Base-by-base conservation (phyloP, 2,888 invertebrate genomes). In the Macrophya annulata region DNA sequence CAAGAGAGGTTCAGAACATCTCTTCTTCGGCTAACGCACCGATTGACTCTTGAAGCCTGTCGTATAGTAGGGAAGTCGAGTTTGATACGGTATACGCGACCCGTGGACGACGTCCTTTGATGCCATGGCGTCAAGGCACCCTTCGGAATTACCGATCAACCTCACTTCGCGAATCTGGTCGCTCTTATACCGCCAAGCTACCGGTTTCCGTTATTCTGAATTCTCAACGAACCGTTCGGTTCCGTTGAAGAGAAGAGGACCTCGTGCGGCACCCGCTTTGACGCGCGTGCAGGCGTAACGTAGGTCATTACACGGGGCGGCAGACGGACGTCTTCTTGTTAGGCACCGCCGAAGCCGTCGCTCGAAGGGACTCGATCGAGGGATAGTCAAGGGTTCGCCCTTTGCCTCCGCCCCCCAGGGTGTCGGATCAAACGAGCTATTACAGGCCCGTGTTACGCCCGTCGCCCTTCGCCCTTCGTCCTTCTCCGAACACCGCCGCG, bases 371-470 rank as follows among this genome's bases (percentile, higher is more conserved):
- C 43, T 25, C 81, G 81, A 81, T 65, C 62, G 81, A 83, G 83
- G 68, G 81, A 62, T 62, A 43, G 48, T 68, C 83, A 37, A 83
- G 71, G 68, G 83, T 71, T 43, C 21, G 43, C 37, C 81, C 81
- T 81, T 12, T 25, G 43, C 43, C 68, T 31, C 51, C 83, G 21
- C 43, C 40, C 68, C 81, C 40, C 48, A 40, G 81, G 81, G 85
- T 82, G 81, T 85, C 45, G 90, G 90, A 90, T 91, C 91, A 91
- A 91, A 90, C 91, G 91, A 91, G 89, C 91, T 90, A 91, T 91
- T 91, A 91, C 83, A 43, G 90, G 90, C 86, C 87, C 89, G 89
- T 88, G 90, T 91, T 91, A 91, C 86, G 85, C 84, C 85, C 85
- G 82, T 74, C 85, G 51, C 77, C 37, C 31, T 86, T 85, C 86